These are phyloP conservation scores for Helarctos malayanus DNA, from an alignment of 2,797 vertebrate species.

Conservation along the genomic window DNA sequence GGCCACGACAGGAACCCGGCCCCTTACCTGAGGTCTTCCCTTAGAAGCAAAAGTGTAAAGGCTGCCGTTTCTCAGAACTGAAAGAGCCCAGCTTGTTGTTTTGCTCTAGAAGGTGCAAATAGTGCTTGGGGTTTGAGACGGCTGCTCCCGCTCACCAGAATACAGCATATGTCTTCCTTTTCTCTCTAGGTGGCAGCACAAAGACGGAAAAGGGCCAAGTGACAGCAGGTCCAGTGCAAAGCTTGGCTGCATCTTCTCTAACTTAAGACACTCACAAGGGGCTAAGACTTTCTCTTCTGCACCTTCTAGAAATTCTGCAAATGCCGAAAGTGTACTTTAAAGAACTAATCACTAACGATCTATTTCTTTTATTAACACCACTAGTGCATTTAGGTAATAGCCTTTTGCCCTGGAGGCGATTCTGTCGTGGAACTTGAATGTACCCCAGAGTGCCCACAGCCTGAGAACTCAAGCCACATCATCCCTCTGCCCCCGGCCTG, in stretches of 20 bases:
- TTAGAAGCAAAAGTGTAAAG: neutral
- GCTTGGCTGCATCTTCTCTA: slow-evolving; percentile 64
- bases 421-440: neutral
- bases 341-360: neutral
- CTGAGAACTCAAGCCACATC: neutral
- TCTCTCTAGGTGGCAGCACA: slow-evolving; percentile 85
- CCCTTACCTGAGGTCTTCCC: neutral
- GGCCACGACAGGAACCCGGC: rapidly evolving
- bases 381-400: neutral
- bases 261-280: slow-evolving; percentile 75
- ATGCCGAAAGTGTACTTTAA: neutral
- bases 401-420: neutral
- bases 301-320: slow-evolving; percentile 73
- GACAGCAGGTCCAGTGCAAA: slow-evolving; percentile 67
- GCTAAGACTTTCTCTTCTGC: slow-evolving; percentile 45
- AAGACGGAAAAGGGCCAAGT: slow-evolving; percentile 84
- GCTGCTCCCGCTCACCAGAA: neutral
- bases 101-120: neutral
- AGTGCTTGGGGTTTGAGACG: neutral
- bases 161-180: slow-evolving; percentile 70
- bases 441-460: no score
- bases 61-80: no score
- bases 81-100: neutral
- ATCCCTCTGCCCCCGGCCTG: neutral
- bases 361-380: neutral